phyloP scores from a whole-genome alignment of 1,140 invertebrate genomes.

The Drosophila suzukii region DNA sequence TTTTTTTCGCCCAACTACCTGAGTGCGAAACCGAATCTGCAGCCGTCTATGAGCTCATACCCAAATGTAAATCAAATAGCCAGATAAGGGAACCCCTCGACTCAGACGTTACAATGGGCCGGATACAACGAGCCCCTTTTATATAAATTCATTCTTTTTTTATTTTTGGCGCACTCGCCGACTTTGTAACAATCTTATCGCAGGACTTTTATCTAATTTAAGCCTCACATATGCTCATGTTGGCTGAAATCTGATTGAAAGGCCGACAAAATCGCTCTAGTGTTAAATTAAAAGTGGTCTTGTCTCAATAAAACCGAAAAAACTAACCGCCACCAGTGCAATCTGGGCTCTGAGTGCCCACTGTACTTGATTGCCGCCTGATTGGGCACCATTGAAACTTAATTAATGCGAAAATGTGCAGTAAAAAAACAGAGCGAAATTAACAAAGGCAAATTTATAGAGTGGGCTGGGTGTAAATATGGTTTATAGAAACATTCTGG shows the following conservation, averaged over 20 bases:
- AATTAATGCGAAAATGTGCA: conserved; percentile 47
- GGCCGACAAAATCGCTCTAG: conserved; percentile 75
- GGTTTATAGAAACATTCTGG: conserved; percentile 40
- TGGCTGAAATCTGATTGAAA: conserved; percentile 62
- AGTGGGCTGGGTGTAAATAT: conserved; percentile 34
- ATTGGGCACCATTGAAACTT: conserved; percentile 46
- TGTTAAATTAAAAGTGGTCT: conserved; percentile 67
- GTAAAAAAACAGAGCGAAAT: conserved; percentile 14
- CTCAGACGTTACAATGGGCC: conserved; percentile 17
- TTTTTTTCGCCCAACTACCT: conserved; percentile 38
- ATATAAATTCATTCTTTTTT: conserved; percentile 3
- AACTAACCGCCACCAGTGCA: not conserved
- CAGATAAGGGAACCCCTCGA: conserved; percentile 51
- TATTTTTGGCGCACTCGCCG: conserved; percentile 50
- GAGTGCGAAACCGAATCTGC: conserved; percentile 46
- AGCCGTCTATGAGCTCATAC: conserved; percentile 64
- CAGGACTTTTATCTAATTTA: conserved; percentile 64
- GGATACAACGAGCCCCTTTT: conserved; percentile 38
- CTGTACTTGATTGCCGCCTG: conserved; percentile 47
- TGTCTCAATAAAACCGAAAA: not conserved
- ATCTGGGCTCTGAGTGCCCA: conserved; percentile 3
- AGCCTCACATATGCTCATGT: conserved; percentile 27
- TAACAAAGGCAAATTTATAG: conserved; percentile 35
- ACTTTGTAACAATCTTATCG: conserved; percentile 54
- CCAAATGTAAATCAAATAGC: conserved; percentile 64